Evolutionary conservation across 2,888 invertebrate species (phyloP), one percentile per base, ranked within the genome.

Genomic region (Drosophila atroscutellata): DNA sequence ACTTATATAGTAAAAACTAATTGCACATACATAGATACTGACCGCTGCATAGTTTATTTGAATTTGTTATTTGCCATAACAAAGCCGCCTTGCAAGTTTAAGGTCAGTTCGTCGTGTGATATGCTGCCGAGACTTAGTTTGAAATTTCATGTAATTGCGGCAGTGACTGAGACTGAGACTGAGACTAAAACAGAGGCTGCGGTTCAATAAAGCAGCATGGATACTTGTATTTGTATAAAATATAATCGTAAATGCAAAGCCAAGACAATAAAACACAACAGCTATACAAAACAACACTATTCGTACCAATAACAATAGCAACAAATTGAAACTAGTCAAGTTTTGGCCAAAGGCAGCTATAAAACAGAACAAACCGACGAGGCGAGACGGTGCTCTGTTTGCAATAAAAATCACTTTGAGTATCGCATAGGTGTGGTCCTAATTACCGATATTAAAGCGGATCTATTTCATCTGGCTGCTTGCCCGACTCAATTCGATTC

Each of bases 391-490:
- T 72, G 65, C 55, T 63, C 47, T 71, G 65, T 71, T 76, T 80
- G 77, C 72, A 78, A 78, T 78, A 78, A 78, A 78, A 87, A 86
- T 90, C 87, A 88, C 83, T 88, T 86, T 90, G 76, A 84, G 89
- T 79, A 80, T 85, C 77, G 73, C 86, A 85, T 86, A 90, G 90
- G 90, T 90, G 90, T 90, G 90, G 91, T 90, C 90, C 91, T 90
- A 90, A 90, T 90, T 90, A 90, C 91, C 80, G 75, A 89, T 89
- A 90, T 90, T 90, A 91, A 90, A 90, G 90, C 90, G 90, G 90
- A 90, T 90, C 90, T 90, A 90, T 90, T 90, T 90, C 90, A 90
- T 88, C 89, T 76, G 75, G 65, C 63, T 60, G 68, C 34, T 57
- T 37, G 77, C 51, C 20, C 32, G 54, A 28, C 58, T 60, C 65